Percentiles rank a stretch among this genome's conserved stretches.
These are phyloP conservation scores for Triplophysa rosa DNA, from an alignment of 2,113 vertebrate genomes.

Conservation along the genomic window DNA sequence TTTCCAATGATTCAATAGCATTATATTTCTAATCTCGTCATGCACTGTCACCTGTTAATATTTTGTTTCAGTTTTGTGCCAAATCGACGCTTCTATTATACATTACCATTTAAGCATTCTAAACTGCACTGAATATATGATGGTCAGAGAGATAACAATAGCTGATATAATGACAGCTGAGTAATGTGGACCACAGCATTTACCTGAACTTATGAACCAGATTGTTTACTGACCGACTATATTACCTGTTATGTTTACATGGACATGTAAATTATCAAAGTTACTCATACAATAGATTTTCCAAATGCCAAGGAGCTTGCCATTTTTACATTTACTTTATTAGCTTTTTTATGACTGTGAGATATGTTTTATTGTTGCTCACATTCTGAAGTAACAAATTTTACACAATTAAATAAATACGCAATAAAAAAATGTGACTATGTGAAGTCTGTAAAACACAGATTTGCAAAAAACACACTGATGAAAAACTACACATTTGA, in stretches of 20 bases:
- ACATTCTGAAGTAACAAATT: background rate
- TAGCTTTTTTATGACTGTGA: background rate
- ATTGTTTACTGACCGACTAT: background rate
- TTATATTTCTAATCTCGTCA: too few species aligned
- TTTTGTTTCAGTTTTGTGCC: background rate
- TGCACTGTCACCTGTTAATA: background rate
- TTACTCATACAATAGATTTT: conserved; percentile 38
- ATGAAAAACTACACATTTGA: too few species aligned
- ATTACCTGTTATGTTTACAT: background rate
- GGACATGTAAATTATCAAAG: conserved; percentile 14
- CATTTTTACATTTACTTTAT: background rate
- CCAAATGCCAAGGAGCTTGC: conserved; percentile 47
- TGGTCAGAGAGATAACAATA: background rate
- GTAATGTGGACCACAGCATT: background rate
- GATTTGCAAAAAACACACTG: too few species aligned
- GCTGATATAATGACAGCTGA: too few species aligned
- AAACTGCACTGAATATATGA: background rate
- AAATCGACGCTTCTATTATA: background rate
- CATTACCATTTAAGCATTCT: background rate
- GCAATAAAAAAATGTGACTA: too few species aligned
- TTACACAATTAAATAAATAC: background rate
- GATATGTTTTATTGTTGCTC: background rate
- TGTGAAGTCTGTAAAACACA: too few species aligned
- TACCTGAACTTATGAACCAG: conserved; percentile 31
- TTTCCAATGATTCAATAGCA: background rate